Conservation (phyloP, 2,888 invertebrate species). For the Copidosoma aretas region DNA sequence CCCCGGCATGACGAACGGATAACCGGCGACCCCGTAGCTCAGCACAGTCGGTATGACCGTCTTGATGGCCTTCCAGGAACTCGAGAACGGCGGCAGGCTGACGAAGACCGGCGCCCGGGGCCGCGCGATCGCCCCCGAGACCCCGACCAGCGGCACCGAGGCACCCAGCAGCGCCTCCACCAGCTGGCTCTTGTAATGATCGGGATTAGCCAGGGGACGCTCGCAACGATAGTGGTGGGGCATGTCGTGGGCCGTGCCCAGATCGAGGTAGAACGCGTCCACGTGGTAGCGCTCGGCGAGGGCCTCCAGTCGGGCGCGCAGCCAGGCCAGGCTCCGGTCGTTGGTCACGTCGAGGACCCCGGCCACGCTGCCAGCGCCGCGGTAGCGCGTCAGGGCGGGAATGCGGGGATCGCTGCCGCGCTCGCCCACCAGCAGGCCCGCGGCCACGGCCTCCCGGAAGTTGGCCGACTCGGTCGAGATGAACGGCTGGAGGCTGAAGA, state of each 20-base stretch:
- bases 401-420: slow-evolving; percentile 79
- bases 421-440: slow-evolving; percentile 79
- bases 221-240: slow-evolving; percentile 86
- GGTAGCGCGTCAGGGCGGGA: slow-evolving; percentile 81
- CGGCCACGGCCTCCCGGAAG: slow-evolving; percentile 80
- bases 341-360: slow-evolving; percentile 89
- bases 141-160: slow-evolving; percentile 75
- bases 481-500: slow-evolving; percentile 89
- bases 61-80: slow-evolving; percentile 85
- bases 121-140: slow-evolving; percentile 81
- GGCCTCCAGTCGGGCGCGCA: slow-evolving; percentile 74
- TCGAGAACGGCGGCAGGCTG: slow-evolving; percentile 82
- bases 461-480: slow-evolving; percentile 84
- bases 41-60: slow-evolving; percentile 86
- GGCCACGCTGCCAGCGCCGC: slow-evolving; percentile 76
- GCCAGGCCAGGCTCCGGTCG: slow-evolving; percentile 81
- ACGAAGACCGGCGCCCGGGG: slow-evolving; percentile 88
- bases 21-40: slow-evolving; percentile 88
- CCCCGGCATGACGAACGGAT: slow-evolving; percentile 91
- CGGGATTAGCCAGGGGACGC: slow-evolving; percentile 77
- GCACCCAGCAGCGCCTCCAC: slow-evolving; percentile 69
- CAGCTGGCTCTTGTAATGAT: slow-evolving; percentile 80
- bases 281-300: slow-evolving; percentile 78
- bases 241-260: slow-evolving; percentile 83
- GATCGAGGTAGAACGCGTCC: slow-evolving; percentile 83